Conservation (phyloP, 2,888 invertebrate genomes). For the Capitulum mitella region DNA sequence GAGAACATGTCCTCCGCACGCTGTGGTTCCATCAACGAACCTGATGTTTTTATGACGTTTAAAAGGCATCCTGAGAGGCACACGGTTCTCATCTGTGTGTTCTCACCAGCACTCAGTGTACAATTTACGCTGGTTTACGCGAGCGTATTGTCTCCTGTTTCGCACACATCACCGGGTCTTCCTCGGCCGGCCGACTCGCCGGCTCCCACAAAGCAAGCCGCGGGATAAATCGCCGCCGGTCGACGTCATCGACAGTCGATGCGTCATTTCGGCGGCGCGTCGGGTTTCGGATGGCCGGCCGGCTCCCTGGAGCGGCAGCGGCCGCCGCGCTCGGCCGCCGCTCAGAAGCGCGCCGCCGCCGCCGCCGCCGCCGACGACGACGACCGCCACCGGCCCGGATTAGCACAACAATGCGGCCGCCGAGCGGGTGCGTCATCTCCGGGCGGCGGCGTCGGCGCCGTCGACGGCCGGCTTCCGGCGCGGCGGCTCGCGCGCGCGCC, state of each 20-base stretch:
- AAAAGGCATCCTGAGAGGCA: too few species aligned
- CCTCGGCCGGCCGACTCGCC: background rate
- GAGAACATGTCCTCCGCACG: too few species aligned
- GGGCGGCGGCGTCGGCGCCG: constrained; percentile 7
- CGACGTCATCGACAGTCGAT: background rate
- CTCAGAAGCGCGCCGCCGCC: background rate
- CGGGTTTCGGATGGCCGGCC: background rate
- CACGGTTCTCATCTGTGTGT: too few species aligned
- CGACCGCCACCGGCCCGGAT: background rate
- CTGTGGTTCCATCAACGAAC: too few species aligned
- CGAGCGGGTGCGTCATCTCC: constrained; percentile 17
- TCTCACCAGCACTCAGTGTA: background rate
- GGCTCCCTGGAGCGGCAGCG: too few species aligned
- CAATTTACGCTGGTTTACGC: background rate
- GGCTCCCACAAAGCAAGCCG: background rate
- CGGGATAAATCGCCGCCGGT: background rate
- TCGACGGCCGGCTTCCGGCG: constrained; percentile 16
- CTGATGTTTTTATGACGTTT: too few species aligned
- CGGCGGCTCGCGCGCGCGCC: background rate
- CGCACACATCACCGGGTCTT: background rate
- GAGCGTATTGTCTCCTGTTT: background rate
- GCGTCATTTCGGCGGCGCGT: background rate
- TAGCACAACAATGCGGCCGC: constrained; percentile 3
- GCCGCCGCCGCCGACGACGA: background rate
- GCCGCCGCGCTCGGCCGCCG: background rate